Evolutionary conservation across 1,140 invertebrate species (phyloP).

Genomic region (Sminthurinus signatus): DNA sequence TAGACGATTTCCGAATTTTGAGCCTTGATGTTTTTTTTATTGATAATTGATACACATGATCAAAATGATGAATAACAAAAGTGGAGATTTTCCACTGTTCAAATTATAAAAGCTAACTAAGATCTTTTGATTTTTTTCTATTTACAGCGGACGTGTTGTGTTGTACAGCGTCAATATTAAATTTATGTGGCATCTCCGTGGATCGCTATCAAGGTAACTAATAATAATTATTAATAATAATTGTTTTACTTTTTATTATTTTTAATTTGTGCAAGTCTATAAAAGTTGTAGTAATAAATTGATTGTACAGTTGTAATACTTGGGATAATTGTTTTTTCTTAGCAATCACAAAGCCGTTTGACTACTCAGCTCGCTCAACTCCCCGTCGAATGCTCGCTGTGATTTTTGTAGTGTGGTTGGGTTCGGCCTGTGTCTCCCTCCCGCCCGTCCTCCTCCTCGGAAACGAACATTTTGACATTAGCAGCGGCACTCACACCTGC

Average conservation of each 20-base stretch:
- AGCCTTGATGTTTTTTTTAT: no score
- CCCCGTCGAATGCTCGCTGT: slow-evolving; percentile 75
- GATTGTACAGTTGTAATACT: neutral
- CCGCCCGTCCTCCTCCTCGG: slow-evolving; percentile 80
- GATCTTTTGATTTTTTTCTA: neutral
- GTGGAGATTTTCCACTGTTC: no score
- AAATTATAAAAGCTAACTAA: neutral
- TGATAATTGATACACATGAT: no score
- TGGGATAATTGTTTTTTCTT: no score
- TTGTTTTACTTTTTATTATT: no score
- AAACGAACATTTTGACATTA: slow-evolving; percentile 74
- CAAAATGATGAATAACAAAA: no score
- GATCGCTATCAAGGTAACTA: slow-evolving; percentile 64
- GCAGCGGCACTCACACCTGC: slow-evolving; percentile 53
- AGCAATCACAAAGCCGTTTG: slow-evolving; percentile 83
- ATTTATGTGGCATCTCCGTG: slow-evolving; percentile 89
- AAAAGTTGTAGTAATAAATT: neutral
- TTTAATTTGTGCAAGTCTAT: no score
- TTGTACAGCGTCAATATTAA: slow-evolving; percentile 79
- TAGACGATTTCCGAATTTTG: no score
- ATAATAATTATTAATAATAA: no score
- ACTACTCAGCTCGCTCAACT: slow-evolving; percentile 80
- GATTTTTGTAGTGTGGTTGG: slow-evolving; percentile 80
- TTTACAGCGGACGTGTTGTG: slow-evolving; percentile 71
- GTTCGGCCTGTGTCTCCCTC: slow-evolving; percentile 79